Percentiles rank a stretch among this genome's conserved stretches.
phyloP scores from a whole-genome alignment of 2,888 invertebrate species.

The Drosophila nigricruria region DNA sequence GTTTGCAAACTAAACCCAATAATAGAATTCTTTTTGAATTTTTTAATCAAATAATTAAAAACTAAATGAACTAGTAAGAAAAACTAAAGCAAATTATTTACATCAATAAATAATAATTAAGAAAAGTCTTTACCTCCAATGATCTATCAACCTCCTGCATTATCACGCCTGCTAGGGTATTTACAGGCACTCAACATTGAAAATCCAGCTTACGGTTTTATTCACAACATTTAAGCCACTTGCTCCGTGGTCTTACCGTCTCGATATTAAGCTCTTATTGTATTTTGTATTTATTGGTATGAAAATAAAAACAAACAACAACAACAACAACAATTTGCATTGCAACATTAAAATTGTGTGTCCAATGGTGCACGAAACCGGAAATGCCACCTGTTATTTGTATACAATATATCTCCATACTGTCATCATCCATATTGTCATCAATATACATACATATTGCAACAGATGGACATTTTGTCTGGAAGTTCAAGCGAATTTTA shows the following conservation, averaged over 20 bases:
- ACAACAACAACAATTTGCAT: slow-evolving; percentile 21
- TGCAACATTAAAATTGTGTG: slow-evolving; percentile 34
- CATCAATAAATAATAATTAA: neutral
- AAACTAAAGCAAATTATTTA: no score
- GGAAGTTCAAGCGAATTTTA: slow-evolving; percentile 60
- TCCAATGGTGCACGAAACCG: slow-evolving; percentile 53
- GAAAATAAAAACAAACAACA: neutral
- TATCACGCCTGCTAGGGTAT: slow-evolving; percentile 3
- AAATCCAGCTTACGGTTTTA: neutral
- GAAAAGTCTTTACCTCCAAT: neutral
- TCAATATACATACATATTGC: slow-evolving; percentile 23
- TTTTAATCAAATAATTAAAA: no score
- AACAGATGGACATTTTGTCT: slow-evolving; percentile 58
- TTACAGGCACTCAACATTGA: neutral
- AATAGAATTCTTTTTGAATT: no score
- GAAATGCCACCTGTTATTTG: slow-evolving; percentile 71
- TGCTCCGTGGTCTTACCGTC: slow-evolving; percentile 1
- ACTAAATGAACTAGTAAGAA: no score
- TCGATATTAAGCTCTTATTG: slow-evolving; percentile 23
- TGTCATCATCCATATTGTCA: slow-evolving; percentile 40
- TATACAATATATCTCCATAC: slow-evolving; percentile 60
- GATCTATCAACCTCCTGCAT: neutral
- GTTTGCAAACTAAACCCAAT: no score
- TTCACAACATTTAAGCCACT: slow-evolving; percentile 25
- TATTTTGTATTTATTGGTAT: slow-evolving; percentile 39